These are phyloP conservation scores for Papilio elwesi DNA, from an alignment of 2,888 invertebrate genomes.

Conservation along the genomic window DNA sequence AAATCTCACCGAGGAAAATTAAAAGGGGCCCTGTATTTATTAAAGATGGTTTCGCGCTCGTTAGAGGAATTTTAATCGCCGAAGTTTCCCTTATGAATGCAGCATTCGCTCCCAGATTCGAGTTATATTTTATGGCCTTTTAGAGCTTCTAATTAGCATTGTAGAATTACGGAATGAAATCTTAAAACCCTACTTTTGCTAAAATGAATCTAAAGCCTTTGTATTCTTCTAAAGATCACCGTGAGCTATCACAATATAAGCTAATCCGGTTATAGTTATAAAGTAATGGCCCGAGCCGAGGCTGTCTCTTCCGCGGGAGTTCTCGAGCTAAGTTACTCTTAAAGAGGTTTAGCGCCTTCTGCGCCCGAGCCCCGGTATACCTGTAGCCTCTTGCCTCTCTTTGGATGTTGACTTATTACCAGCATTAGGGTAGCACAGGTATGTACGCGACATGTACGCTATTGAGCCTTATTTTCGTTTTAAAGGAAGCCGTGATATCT, in stretches of 20 bases:
- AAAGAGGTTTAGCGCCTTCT: too few relatives aligned
- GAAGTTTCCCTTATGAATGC: conserved; percentile 82
- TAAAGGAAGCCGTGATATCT: too few relatives aligned
- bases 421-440: too few relatives aligned
- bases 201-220: too few relatives aligned
- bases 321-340: too few relatives aligned
- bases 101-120: conserved; percentile 70
- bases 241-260: conserved; percentile 19
- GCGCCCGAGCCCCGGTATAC: too few relatives aligned
- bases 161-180: conserved; percentile 73
- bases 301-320: too few relatives aligned
- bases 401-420: too few relatives aligned
- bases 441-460: too few relatives aligned
- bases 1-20: conserved; percentile 82
- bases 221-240: conserved; percentile 46
- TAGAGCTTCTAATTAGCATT: conserved; percentile 76
- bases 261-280: neutral
- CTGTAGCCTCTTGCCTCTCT: too few relatives aligned
- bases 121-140: conserved; percentile 82
- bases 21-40: conserved; percentile 79
- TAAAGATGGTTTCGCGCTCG: conserved; percentile 79
- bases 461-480: too few relatives aligned
- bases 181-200: conserved; percentile 62
- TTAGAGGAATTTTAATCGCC: conserved; percentile 82
- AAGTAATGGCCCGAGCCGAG: too few relatives aligned